Base-by-base conservation (phyloP, 2,113 vertebrate species). In the Capra hircus region DNA sequence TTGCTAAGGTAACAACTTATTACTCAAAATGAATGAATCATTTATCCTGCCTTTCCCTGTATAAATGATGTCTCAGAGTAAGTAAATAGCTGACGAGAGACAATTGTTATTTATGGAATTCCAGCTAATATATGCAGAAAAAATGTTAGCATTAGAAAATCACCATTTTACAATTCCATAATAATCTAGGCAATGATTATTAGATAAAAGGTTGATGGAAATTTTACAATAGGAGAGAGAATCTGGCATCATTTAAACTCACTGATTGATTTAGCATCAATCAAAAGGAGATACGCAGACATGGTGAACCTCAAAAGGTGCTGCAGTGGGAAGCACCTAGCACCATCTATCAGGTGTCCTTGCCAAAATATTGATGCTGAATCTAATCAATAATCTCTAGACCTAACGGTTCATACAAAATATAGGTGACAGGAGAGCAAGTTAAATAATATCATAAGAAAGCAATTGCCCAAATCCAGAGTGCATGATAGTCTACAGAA, bases 81-180 rank as follows among this genome's bases (percentile, higher is more conserved):
- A 78, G 23, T 40, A 94, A 88, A 91, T 30, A 80, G 40, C 62
- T 88, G 25, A 74, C 62, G 40, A 92, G 40, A 27, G n/a, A 52
- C 85, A 64, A 36, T 81, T 86, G 7, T 62, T 96, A 86, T 50
- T 95, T 92, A 88, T 74, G 53, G 67, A 89, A 97, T 86, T 89
- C 36, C 50, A 94, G 57, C 14, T 45, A 62, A 91, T 77, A 91
- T 53, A 83, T 60, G 62, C 53, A 55, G 28, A 80, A 93, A 36
- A 88, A 96, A 62, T 50, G 45, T 92, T 89, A 71, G 55, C n/a
- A 55, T 90, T 90, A 81, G 43, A 89, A 96, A 90, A 88, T 25
- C 45, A 78, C 14, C 36, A 90, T 67, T 62, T 74, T 81, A 25
- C 5, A 40, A 52, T 60, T 92, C n/a, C 45, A 62, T 80, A 90